phyloP scores from a whole-genome alignment of 2,888 invertebrate species.

The Andrena camellia region DNA sequence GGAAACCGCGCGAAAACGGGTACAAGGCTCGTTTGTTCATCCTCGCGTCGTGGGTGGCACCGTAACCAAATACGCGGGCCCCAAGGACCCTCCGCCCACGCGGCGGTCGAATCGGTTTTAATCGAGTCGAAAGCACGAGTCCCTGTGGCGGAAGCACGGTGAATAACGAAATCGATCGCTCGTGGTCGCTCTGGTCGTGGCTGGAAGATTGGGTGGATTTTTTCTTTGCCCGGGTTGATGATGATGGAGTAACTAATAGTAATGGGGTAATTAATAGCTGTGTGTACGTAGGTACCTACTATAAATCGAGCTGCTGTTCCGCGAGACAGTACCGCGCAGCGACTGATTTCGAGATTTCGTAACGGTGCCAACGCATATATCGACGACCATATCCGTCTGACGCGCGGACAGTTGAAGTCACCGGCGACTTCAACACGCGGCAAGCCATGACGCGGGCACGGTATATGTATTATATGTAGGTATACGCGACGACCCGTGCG shows the following conservation, averaged over 20 bases:
- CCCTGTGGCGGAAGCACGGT: too few species aligned
- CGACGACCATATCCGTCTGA: slow-evolving; percentile 35
- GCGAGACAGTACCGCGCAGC: not conserved
- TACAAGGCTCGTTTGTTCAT: slow-evolving; percentile 77
- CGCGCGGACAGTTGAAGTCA: slow-evolving; percentile 46
- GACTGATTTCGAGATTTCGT: slow-evolving; percentile 27
- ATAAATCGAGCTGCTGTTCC: not conserved
- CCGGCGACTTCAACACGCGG: slow-evolving; percentile 59
- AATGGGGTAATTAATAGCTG: too few species aligned
- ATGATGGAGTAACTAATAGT: too few species aligned
- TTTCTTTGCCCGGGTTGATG: too few species aligned
- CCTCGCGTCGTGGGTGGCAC: slow-evolving; percentile 56
- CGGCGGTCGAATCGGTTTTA: not conserved
- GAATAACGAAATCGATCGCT: too few species aligned
- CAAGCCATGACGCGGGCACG: slow-evolving; percentile 35
- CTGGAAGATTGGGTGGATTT: too few species aligned
- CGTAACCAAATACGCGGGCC: slow-evolving; percentile 63
- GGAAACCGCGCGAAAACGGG: slow-evolving; percentile 72
- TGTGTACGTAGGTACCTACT: too few species aligned
- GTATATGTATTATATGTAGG: too few species aligned
- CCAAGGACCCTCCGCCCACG: slow-evolving; percentile 54
- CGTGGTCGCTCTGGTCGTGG: too few species aligned
- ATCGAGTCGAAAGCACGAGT: not conserved
- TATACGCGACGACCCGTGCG: slow-evolving; percentile 14
- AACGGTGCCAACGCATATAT: slow-evolving; percentile 33